Evolutionary conservation across 1,140 invertebrate species (phyloP).

Genomic region (Octopus sinensis): DNA sequence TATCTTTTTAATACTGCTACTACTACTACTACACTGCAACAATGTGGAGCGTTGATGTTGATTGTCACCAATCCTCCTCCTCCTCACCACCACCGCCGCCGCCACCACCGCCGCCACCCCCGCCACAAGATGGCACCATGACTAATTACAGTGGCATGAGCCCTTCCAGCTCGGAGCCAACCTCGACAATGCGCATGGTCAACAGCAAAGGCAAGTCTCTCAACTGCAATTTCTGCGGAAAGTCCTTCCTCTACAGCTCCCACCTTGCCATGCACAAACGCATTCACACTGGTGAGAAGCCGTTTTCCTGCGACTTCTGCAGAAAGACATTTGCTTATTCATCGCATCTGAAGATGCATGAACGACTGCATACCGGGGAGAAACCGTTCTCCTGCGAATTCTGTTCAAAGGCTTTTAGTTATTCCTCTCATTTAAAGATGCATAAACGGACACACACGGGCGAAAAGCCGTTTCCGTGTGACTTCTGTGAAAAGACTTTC

Average conservation of each 20-base stretch:
- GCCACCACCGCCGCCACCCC: too few species aligned
- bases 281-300: constrained; percentile 58
- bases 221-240: neutral
- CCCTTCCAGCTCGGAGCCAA: too few species aligned
- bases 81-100: too few species aligned
- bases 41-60: too few species aligned
- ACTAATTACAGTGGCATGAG: too few species aligned
- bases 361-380: constrained; percentile 57
- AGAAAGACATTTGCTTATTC: constrained; percentile 44
- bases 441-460: constrained; percentile 28
- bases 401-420: constrained; percentile 19
- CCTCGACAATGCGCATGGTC: too few species aligned
- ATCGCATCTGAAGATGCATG: constrained; percentile 58
- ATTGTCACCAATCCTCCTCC: too few species aligned
- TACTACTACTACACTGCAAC: too few species aligned
- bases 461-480: constrained; percentile 38
- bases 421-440: constrained; percentile 46
- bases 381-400: constrained; percentile 43
- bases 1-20: too few species aligned
- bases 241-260: neutral
- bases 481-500: constrained; percentile 67
- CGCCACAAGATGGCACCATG: too few species aligned
- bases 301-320: constrained; percentile 53
- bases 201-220: neutral
- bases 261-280: constrained; percentile 20